Percentiles rank a stretch among this genome's conserved stretches.
Evolutionary conservation across 2,888 invertebrate species (phyloP).

Genomic region (Magallana nippona): DNA sequence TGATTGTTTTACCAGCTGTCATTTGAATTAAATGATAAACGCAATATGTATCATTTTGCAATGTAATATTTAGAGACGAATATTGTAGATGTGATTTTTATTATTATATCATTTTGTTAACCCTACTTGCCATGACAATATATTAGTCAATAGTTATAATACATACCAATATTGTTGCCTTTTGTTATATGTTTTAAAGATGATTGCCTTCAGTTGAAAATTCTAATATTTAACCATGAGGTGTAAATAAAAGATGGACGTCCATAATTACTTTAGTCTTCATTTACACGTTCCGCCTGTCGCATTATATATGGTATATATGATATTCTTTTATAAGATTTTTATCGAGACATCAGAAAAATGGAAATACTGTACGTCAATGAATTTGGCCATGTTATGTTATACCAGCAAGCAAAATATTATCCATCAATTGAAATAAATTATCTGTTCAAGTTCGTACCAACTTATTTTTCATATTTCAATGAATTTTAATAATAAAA

Average conservation of each 20-base stretch:
- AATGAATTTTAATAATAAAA: too few relatives aligned
- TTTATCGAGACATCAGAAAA: too few relatives aligned
- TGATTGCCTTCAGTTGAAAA: neutral
- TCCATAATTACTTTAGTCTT: neutral
- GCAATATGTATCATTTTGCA: conserved; percentile 26
- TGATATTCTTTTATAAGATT: too few relatives aligned
- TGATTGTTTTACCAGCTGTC: too few relatives aligned
- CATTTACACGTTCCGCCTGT: neutral
- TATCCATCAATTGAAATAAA: too few relatives aligned
- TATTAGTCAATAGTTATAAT: conserved; percentile 19
- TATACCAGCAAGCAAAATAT: too few relatives aligned
- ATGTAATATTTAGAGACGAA: neutral
- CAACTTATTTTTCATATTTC: too few relatives aligned
- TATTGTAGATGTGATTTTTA: neutral
- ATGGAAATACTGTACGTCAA: too few relatives aligned
- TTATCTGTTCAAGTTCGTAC: too few relatives aligned
- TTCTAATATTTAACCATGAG: conserved; percentile 5
- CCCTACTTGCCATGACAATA: conserved; percentile 22
- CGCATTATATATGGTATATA: too few relatives aligned
- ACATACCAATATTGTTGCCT: conserved; percentile 29
- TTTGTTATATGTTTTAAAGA: conserved; percentile 18
- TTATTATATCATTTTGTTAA: neutral
- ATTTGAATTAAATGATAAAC: neutral
- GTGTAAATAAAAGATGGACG: neutral
- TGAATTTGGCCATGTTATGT: too few relatives aligned